Percentiles rank a stretch among this genome's conserved stretches.
Evolutionary conservation across 35 echinoderm and acorn worm genomes (phyloP).

Genomic region (Heliocidaris tuberculata): DNA sequence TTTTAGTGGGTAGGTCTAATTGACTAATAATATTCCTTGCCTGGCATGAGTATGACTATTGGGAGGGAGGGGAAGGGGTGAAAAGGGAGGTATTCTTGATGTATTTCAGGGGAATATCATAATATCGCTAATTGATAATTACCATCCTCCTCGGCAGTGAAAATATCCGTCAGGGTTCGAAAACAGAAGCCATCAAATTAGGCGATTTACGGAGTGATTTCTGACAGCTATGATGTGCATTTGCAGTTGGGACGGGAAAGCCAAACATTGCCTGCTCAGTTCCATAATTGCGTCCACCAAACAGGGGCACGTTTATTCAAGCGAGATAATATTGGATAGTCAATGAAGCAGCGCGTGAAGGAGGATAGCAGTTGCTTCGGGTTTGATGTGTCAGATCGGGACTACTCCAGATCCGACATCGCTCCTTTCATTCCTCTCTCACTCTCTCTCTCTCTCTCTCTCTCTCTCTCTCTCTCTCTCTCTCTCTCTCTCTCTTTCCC

Average conservation of each 20-base stretch:
- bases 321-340: constrained; percentile 5
- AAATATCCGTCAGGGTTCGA: background rate
- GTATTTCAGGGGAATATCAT: background rate
- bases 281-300: background rate
- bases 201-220: background rate
- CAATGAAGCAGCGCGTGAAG: background rate
- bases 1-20: too few relatives aligned
- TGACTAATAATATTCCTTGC: too few relatives aligned
- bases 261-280: background rate
- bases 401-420: too few relatives aligned
- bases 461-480: background rate
- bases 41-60: background rate
- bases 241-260: background rate
- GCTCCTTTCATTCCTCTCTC: too few relatives aligned
- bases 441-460: too few relatives aligned
- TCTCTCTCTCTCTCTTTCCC: background rate
- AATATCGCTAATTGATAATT: background rate
- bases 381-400: too few relatives aligned
- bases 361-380: too few relatives aligned
- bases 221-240: background rate
- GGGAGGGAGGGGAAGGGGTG: background rate
- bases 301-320: background rate
- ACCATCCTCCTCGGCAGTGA: background rate
- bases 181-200: background rate
- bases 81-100: background rate